Percentiles rank a stretch among this genome's conserved stretches.
Conservation (phyloP, 2,797 vertebrate genomes). For the Phylloscopus collybita region DNA sequence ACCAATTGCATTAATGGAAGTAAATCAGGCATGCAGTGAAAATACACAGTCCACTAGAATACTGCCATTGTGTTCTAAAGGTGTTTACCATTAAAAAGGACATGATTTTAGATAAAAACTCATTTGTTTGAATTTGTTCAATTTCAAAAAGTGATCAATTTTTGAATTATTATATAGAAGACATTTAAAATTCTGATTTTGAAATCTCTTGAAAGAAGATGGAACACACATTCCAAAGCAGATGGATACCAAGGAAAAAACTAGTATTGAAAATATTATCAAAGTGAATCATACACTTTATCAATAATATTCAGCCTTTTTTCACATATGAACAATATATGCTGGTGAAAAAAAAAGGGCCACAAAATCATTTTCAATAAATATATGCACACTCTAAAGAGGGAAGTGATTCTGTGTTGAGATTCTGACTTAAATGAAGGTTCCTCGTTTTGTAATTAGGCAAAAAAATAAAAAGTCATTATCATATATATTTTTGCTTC, state of each 20-base stretch:
- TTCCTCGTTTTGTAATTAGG: background rate
- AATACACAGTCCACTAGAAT: background rate
- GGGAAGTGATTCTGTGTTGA: background rate
- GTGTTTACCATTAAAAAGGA: background rate
- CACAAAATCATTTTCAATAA: background rate
- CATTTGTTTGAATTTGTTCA: background rate
- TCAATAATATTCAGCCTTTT: background rate
- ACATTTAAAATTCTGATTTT: conserved; percentile 13
- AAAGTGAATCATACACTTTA: background rate
- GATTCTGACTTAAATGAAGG: background rate
- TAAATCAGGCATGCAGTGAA: background rate
- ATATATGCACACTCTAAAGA: background rate
- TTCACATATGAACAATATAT: background rate
- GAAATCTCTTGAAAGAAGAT: conserved; percentile 23
- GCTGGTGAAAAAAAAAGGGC: background rate
- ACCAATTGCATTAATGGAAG: background rate
- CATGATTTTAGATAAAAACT: background rate
- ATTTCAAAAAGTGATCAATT: background rate
- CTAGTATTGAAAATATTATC: background rate
- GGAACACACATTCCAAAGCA: conserved; percentile 52
- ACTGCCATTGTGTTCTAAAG: background rate
- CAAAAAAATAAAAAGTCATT: background rate
- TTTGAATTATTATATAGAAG: background rate
- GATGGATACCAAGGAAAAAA: background rate
- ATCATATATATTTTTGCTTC: background rate